Evolutionary conservation across 1,140 invertebrate genomes (phyloP).

Genomic region (Brachionus sp.): DNA sequence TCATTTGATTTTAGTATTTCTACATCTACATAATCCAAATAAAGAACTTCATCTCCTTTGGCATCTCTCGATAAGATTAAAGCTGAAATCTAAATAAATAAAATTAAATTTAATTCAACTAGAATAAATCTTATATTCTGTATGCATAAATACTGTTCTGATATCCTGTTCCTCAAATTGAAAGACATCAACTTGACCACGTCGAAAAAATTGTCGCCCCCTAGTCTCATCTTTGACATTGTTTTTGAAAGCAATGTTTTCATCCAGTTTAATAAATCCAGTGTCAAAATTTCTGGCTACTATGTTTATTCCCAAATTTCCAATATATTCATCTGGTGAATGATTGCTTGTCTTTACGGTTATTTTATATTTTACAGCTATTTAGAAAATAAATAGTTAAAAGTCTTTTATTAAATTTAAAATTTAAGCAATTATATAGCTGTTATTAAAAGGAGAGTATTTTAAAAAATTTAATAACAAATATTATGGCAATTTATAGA

Average conservation of each 20-base stretch:
- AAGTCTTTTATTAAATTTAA: not conserved
- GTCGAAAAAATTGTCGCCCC: not conserved
- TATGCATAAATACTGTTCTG: slow-evolving; percentile 37
- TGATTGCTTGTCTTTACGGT: slow-evolving; percentile 30
- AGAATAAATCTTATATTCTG: too few relatives aligned
- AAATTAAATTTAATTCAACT: not conserved
- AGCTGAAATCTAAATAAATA: slow-evolving; percentile 14
- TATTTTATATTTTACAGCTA: slow-evolving; percentile 43
- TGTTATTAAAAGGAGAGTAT: too few relatives aligned
- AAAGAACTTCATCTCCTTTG: slow-evolving; percentile 39
- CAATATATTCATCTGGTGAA: slow-evolving; percentile 18
- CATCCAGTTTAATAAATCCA: slow-evolving; percentile 35
- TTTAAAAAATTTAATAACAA: too few relatives aligned
- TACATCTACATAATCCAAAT: slow-evolving; percentile 36
- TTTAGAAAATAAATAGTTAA: not conserved
- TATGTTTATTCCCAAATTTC: slow-evolving; percentile 42
- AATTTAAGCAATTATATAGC: too few relatives aligned
- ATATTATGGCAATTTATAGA: too few relatives aligned
- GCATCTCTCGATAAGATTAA: slow-evolving; percentile 29
- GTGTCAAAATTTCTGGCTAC: slow-evolving; percentile 38
- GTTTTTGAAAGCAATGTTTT: not conserved
- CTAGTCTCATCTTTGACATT: not conserved
- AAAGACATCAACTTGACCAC: slow-evolving; percentile 25
- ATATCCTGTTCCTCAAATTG: slow-evolving; percentile 45
- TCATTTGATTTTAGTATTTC: slow-evolving; percentile 41